Evolutionary conservation across 2,888 invertebrate genomes (phyloP), one percentile per base, ranked within the genome.

Genomic region (Ypsolopha scabrella): DNA sequence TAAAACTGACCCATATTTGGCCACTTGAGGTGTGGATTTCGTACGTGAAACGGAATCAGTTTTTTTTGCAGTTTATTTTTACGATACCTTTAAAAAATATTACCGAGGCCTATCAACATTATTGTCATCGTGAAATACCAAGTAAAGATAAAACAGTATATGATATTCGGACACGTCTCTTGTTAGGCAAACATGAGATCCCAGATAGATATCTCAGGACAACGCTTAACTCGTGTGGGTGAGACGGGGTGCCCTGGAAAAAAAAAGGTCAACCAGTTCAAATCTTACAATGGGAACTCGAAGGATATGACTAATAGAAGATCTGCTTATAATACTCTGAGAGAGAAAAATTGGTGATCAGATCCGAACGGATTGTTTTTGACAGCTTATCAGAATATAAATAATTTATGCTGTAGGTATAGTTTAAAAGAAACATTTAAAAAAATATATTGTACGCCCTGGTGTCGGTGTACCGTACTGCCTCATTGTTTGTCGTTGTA

Each of bases 181-280:
- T 79, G 85, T 86, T 85, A 86, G 82, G 83, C 82, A 80, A 82
- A 83, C 83, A 85, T 64, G 75, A 80, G 82, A 82, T 82, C 67
- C 64, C 64, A 68, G 85, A 83, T 83, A 83, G 82, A 82, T 83
- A 85, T 72, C 70, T 65, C 63, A 63, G 75, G 76, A 83, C 78
- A 77, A 77, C 77, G 72, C 62, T 47, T 14, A 35, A 60, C 58
- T 59, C 70, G 75, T 74, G 80, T 82, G 80, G 82, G 81, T 81
- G 81, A 76, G 65, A 61, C 63, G 58, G 68, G 69, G 71, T 67
- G 67, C 70, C 60, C 63, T 11, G 33, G 11, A 43, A 50, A 43
- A 24, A 49, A 50, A 39, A 46, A 38, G 37, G 36, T 39, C 47
- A 41, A 43, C 37, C 13, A 46, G 41, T 44, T 37, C 50, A 36